These are phyloP conservation scores for Polylopha cassiicola DNA, from an alignment of 2,888 invertebrate genomes.

Conservation along the genomic window DNA sequence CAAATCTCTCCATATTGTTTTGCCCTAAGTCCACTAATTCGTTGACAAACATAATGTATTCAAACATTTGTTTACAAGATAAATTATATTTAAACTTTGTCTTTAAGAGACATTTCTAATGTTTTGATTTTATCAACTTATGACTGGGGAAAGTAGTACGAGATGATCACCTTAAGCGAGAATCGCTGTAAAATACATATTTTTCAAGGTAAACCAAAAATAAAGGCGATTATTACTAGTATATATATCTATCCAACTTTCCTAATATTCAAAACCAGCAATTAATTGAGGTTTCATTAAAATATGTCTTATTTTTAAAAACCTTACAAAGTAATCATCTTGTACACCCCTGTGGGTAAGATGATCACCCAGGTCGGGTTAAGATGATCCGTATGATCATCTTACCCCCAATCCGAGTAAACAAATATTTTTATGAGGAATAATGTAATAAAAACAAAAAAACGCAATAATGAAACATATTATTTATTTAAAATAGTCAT, in stretches of 20 bases:
- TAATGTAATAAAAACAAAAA: slow-evolving; percentile 2
- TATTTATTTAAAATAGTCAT: not conserved
- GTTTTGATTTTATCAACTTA: too few relatives aligned
- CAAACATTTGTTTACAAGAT: too few relatives aligned
- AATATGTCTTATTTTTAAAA: slow-evolving; percentile 5
- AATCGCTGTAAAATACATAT: slow-evolving; percentile 8
- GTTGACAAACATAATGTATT: too few relatives aligned
- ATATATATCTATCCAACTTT: slow-evolving; percentile 11
- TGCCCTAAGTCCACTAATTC: too few relatives aligned
- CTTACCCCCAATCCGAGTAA: slow-evolving; percentile 4
- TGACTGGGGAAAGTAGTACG: slow-evolving; percentile 3
- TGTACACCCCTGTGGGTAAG: slow-evolving; percentile 4
- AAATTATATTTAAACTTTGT: too few relatives aligned
- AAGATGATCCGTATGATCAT: slow-evolving; percentile 1
- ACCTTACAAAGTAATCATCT: slow-evolving; percentile 9
- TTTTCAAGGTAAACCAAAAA: slow-evolving; percentile 8
- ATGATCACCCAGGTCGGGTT: slow-evolving; percentile 1
- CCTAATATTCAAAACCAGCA: slow-evolving; percentile 4
- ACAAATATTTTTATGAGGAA: slow-evolving; percentile 2
- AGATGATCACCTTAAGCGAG: slow-evolving; percentile 2
- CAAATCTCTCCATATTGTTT: too few relatives aligned
- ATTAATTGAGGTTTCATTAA: slow-evolving; percentile 3
- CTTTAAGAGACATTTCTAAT: too few relatives aligned
- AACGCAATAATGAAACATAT: slow-evolving; percentile 4
- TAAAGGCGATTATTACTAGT: slow-evolving; percentile 11